A percentile compares a stretch with the other conserved stretches of the same genome.
phyloP scores from a whole-genome alignment of 2,888 invertebrate species.

The Macaria liturata region DNA sequence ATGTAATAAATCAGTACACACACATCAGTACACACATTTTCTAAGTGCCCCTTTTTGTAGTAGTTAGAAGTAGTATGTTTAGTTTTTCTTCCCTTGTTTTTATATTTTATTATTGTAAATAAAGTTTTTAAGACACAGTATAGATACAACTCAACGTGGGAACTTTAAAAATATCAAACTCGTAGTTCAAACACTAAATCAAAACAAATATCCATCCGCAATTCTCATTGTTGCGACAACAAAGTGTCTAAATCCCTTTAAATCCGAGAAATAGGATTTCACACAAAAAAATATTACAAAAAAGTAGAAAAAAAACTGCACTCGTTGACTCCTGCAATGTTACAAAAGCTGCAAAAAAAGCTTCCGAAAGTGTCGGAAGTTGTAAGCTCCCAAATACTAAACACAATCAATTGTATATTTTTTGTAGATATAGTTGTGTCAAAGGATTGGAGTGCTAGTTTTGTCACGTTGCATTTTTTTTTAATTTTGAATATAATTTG shows the following conservation, averaged over 20 bases:
- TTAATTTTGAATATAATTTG: too few relatives aligned
- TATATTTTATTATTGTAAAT: too few relatives aligned
- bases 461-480: slow-evolving; percentile 6
- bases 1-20: too few relatives aligned
- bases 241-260: slow-evolving; percentile 81
- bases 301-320: slow-evolving; percentile 36
- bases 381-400: slow-evolving; percentile 77
- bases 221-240: slow-evolving; percentile 80
- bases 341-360: slow-evolving; percentile 56
- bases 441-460: slow-evolving; percentile 50
- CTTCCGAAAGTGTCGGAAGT: slow-evolving; percentile 52
- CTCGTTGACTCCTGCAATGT: slow-evolving; percentile 77
- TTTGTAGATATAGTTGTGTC: slow-evolving; percentile 45
- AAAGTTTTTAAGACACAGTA: too few relatives aligned
- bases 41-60: too few relatives aligned
- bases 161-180: slow-evolving; percentile 40
- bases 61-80: too few relatives aligned
- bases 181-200: slow-evolving; percentile 55
- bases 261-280: slow-evolving; percentile 81
- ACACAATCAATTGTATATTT: slow-evolving; percentile 59
- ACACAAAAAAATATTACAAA: slow-evolving; percentile 55
- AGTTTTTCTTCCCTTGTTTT: too few relatives aligned
- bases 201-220: slow-evolving; percentile 75
- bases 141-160: slow-evolving; percentile 51
- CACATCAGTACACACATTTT: too few relatives aligned